Evolutionary conservation across 2,888 invertebrate species (phyloP).

Genomic region (Stenodera caucasica): DNA sequence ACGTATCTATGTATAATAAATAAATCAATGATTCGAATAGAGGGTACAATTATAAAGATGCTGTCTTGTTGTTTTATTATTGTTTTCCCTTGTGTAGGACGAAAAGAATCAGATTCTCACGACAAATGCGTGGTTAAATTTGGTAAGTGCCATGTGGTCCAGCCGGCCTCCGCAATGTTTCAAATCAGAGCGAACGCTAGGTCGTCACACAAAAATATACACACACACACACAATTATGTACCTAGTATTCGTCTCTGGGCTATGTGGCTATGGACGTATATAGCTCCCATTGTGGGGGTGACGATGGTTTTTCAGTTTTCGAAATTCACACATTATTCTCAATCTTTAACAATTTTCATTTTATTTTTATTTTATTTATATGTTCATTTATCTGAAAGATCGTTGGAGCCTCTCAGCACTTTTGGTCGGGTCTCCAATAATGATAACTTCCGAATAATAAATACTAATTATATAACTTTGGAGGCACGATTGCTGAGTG

Average conservation of each 20-base stretch:
- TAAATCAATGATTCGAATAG: conserved; percentile 31
- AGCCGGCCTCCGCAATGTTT: conserved; percentile 53
- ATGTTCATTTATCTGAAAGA: conserved; percentile 11
- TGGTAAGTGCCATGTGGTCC: conserved; percentile 80
- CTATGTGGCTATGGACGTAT: conserved; percentile 55
- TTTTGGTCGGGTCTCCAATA: conserved; percentile 21
- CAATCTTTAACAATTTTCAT: neutral
- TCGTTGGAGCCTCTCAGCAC: conserved; percentile 23
- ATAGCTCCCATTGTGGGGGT: conserved; percentile 43
- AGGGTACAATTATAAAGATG: conserved; percentile 39
- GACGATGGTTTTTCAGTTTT: conserved; percentile 26
- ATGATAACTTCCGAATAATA: neutral
- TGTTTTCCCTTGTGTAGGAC: conserved; percentile 74
- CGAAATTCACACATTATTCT: neutral
- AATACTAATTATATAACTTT: conserved; percentile 2
- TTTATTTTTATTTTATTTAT: neutral
- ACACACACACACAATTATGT: neutral
- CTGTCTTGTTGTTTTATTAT: conserved; percentile 60
- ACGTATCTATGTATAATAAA: conserved; percentile 12
- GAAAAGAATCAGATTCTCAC: conserved; percentile 99
- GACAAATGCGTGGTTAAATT: conserved; percentile 97
- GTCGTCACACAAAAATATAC: conserved; percentile 25
- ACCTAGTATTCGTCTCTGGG: conserved; percentile 52
- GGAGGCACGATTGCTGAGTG: conserved; percentile 40
- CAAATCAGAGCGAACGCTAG: conserved; percentile 50